These are phyloP conservation scores for Drosophila novamexicana DNA, from an alignment of 1,140 invertebrate species.

Conservation along the genomic window DNA sequence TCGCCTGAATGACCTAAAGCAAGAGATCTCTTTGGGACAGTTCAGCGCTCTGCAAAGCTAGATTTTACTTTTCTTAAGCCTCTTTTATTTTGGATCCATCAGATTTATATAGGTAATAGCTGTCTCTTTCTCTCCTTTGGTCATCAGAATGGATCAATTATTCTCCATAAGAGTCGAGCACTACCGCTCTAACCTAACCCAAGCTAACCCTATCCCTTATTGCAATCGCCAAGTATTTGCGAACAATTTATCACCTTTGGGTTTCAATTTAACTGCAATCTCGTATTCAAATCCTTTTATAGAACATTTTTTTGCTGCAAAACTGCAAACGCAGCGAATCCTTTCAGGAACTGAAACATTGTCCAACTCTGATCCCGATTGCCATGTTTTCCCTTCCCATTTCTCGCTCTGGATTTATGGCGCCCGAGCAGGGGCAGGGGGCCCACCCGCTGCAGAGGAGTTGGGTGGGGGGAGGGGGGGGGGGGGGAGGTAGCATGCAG, in stretches of 20 bases:
- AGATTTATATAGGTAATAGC: no score
- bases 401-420: conserved; percentile 53
- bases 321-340: conserved; percentile 54
- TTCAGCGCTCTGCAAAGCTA: no score
- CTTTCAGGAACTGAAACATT: conserved; percentile 33
- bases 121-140: no score
- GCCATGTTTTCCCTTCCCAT: conserved; percentile 5
- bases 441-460: no score
- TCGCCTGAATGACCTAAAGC: no score
- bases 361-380: conserved; percentile 44
- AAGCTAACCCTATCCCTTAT: not conserved
- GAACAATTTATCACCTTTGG: conserved; percentile 27
- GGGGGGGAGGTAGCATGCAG: not conserved
- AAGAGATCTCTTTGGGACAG: no score
- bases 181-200: no score
- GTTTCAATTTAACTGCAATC: conserved; percentile 5
- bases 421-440: not conserved
- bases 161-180: no score
- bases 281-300: conserved; percentile 27
- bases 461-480: no score
- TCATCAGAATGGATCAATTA: no score
- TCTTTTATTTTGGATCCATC: no score
- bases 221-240: not conserved
- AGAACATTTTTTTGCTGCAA: conserved; percentile 3
- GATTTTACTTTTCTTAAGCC: no score